phyloP scores from a whole-genome alignment of 2,113 vertebrate species.

The Plestiodon gilberti region DNA sequence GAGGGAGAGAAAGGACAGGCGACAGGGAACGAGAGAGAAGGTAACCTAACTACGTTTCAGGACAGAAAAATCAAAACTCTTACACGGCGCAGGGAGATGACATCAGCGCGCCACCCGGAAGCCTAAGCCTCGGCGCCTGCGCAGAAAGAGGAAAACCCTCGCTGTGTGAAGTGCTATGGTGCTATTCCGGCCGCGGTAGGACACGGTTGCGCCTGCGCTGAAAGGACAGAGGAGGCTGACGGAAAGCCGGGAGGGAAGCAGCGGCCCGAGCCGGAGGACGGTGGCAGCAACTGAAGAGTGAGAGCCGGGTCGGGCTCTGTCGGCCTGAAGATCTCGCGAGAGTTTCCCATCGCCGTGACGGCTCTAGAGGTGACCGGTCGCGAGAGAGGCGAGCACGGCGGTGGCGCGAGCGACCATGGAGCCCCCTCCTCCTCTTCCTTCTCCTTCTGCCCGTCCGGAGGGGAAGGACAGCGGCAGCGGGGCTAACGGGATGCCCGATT shows the following conservation, averaged over 20 bases:
- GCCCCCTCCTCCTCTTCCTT: conserved; percentile 18
- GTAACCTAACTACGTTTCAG: not conserved
- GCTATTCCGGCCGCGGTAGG: conserved; percentile 57
- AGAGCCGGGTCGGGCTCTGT: not conserved
- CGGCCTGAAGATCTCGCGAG: conserved; percentile 72
- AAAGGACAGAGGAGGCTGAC: conserved; percentile 31
- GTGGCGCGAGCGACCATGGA: conserved; percentile 45
- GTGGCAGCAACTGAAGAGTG: not conserved
- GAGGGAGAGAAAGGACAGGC: fast-evolving
- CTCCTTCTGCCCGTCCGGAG: conserved; percentile 46
- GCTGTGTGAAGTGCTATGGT: too few relatives aligned
- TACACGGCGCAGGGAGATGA: conserved; percentile 51
- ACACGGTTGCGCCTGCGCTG: not conserved
- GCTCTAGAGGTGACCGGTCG: conserved; percentile 76
- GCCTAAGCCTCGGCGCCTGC: conserved; percentile 26
- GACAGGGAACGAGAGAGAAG: too few relatives aligned
- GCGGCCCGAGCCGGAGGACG: not conserved
- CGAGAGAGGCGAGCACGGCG: conserved; percentile 39
- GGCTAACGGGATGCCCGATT: conserved; percentile 1
- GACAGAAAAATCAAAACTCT: not conserved
- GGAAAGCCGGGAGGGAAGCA: conserved; percentile 20
- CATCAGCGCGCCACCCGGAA: conserved; percentile 47
- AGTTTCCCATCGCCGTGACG: conserved; percentile 62
- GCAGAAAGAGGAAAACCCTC: not conserved
- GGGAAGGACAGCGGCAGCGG: conserved; percentile 45